Evolutionary conservation across 1,140 invertebrate genomes (phyloP), one percentile per base, ranked within the genome.

Genomic region (Medauroidea extradentata): DNA sequence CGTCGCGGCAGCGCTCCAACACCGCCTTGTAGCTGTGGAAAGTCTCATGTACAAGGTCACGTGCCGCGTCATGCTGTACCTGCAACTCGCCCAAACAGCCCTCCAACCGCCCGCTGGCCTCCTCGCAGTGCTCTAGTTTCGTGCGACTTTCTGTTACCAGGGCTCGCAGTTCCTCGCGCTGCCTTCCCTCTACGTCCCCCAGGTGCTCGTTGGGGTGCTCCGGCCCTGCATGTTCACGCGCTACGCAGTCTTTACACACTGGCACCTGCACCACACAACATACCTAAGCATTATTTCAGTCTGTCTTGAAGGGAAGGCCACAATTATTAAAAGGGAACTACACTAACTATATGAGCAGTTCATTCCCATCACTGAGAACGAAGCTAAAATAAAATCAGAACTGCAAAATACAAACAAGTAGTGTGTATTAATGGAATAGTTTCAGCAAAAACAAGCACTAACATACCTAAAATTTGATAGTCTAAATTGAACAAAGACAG

Each of bases 21-120:
- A 91, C 78, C 27, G 86, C 86, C 73, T 91, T 91, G 66, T 90
- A 94, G 71, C 83, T 85, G 68, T 87, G 83, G 77, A 90, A 93
- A 49, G 90, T 87, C 74, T 95, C 91, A 50, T 89, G 83, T 62
- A 96, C 92, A 34, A 90, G 78, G 67, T 83, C 85, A 67, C 87
- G 88, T n/a, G 91, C 91, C 70, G 88, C 85, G 70, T 94, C 91
- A 61, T 89, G 85, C 72, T 94, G 91, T 64, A 84, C 80, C 71
- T 94, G 89, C 19, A 95, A 72, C 60, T 95, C 92, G 53, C 87
- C 86, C n/a, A 96, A 75, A 21, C 86, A 85, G 67, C 84, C 88
- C 65, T 89, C 86, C 39, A 94, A 74, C 60, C 83, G 84, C 25
- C 79, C 79, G 8, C 85, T 85, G 38, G 86, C 83, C 66, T 88